Evolutionary conservation across 92 coral and sea anemone genomes (phyloP).

Genomic region (Palythoa grandiflora): DNA sequence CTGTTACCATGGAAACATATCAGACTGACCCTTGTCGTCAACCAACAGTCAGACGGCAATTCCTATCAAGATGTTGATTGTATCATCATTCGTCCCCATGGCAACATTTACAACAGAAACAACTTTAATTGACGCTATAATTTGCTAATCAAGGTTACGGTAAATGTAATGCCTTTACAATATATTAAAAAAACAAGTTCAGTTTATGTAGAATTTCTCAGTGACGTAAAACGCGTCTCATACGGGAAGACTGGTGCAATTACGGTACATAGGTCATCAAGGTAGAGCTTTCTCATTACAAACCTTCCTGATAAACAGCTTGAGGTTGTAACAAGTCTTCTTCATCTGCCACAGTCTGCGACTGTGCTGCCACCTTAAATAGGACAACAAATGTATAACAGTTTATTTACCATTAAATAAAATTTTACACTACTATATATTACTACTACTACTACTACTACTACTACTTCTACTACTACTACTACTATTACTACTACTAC

Average conservation of each 20-base stretch:
- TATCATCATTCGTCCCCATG: slow-evolving; percentile 72
- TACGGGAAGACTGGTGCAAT: neutral
- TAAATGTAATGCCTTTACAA: neutral
- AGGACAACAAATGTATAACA: neutral
- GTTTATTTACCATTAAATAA: no score
- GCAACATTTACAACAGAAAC: neutral
- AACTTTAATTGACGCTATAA: neutral
- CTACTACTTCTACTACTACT: no score
- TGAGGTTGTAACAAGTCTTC: slow-evolving; percentile 77
- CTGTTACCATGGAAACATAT: slow-evolving; percentile 21
- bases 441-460: no score
- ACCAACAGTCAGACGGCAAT: slow-evolving; percentile 94
- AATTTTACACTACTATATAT: no score
- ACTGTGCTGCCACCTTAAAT: slow-evolving; percentile 83
- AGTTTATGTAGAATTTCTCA: neutral
- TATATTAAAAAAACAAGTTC: neutral
- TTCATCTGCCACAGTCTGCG: slow-evolving; percentile 70
- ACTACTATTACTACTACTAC: no score
- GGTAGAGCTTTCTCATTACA: neutral
- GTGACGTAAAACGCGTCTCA: neutral
- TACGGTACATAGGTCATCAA: neutral
- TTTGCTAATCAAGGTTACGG: neutral
- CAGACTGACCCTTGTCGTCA: slow-evolving; percentile 48
- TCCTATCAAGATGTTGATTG: slow-evolving; percentile 86
- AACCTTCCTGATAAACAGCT: slow-evolving; percentile 90